These are phyloP conservation scores for Coluber constrictor DNA, from an alignment of 2,797 vertebrate species.

Conservation along the genomic window DNA sequence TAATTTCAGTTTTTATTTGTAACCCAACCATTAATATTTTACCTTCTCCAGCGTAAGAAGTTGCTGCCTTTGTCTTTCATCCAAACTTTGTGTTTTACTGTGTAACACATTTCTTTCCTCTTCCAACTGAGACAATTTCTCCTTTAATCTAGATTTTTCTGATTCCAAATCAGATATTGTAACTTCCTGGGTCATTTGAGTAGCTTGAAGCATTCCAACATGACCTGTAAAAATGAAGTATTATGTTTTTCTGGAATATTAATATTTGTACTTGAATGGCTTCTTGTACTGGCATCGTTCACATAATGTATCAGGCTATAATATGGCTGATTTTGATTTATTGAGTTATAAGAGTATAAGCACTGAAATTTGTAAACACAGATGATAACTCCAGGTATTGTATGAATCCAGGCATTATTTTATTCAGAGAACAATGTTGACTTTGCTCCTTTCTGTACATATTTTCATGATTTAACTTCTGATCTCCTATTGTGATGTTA, in stretches of 20 bases:
- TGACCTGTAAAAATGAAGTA: slow-evolving; percentile 79
- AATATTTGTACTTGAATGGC: background rate
- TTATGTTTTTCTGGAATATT: slow-evolving; percentile 33
- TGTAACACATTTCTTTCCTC: slow-evolving; percentile 88
- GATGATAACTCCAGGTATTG: background rate
- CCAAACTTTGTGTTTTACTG: slow-evolving; percentile 86
- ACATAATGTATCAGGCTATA: background rate
- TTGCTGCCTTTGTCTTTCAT: slow-evolving; percentile 91
- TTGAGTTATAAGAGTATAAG: background rate
- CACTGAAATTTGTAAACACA: background rate
- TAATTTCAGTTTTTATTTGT: background rate
- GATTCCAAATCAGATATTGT: slow-evolving; percentile 96
- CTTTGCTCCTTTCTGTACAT: background rate
- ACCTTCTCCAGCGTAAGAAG: slow-evolving; percentile 92
- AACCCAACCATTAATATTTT: slow-evolving; percentile 7
- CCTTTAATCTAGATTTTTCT: slow-evolving; percentile 89
- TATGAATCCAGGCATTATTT: background rate
- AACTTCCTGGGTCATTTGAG: slow-evolving; percentile 96
- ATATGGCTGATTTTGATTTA: background rate
- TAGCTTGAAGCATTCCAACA: slow-evolving; percentile 96
- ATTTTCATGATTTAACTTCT: background rate
- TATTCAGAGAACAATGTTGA: background rate
- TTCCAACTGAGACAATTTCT: slow-evolving; percentile 89
- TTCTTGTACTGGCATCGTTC: background rate
- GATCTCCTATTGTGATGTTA: background rate